phyloP scores from a whole-genome alignment of 2,113 vertebrate genomes.

The Chamaea fasciata region DNA sequence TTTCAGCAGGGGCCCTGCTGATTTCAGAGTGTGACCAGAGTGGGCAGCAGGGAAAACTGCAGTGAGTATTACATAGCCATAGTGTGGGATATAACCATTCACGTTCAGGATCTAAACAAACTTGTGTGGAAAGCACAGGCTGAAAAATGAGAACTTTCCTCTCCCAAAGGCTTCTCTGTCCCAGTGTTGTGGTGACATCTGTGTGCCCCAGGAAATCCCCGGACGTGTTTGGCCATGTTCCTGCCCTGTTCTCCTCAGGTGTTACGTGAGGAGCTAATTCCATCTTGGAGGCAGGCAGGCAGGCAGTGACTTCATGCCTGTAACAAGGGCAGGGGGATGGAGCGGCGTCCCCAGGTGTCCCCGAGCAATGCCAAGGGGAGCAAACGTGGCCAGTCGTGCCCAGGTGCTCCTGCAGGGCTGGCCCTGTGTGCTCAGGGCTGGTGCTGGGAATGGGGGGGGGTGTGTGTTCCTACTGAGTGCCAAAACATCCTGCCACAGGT shows the following conservation, averaged over 20 bases:
- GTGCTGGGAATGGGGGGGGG: neutral
- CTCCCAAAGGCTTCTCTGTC: neutral
- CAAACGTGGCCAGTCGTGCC: neutral
- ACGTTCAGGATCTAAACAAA: neutral
- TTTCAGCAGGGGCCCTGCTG: neutral
- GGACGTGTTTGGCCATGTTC: fast-evolving
- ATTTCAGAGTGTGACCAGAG: neutral
- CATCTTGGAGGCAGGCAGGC: neutral
- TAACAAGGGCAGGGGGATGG: neutral
- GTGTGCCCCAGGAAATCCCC: fast-evolving
- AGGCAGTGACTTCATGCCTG: neutral
- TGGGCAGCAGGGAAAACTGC: neutral
- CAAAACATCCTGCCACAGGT: neutral
- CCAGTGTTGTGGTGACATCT: neutral
- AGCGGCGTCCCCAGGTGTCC: neutral
- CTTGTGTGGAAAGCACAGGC: fast-evolving
- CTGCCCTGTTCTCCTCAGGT: neutral
- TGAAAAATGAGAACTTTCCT: neutral
- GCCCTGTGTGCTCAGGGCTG: neutral
- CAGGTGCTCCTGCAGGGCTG: neutral
- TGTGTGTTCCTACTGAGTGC: fast-evolving
- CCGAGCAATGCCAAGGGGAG: neutral
- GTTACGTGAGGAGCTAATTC: neutral
- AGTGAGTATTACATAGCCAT: neutral
- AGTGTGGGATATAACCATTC: fast-evolving